These are phyloP conservation scores for Semotilus atromaculatus DNA, from an alignment of 2,797 vertebrate genomes.

Conservation along the genomic window DNA sequence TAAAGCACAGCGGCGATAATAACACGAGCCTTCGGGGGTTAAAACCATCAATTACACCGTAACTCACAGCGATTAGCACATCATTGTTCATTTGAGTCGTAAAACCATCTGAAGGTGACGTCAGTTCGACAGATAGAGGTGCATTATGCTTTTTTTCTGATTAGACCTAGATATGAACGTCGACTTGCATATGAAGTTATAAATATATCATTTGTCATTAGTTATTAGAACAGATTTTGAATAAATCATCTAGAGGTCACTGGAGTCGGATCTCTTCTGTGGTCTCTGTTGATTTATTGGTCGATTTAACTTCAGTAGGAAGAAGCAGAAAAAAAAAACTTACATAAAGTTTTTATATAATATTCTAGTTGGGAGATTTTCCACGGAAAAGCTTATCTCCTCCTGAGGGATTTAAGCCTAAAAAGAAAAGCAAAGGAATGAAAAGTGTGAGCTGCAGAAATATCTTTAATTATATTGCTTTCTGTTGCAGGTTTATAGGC, in stretches of 20 bases:
- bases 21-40: conserved; percentile 75
- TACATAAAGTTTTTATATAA: conserved; percentile 17
- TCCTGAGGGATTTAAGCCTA: neutral
- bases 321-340: neutral
- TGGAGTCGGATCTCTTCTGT: neutral
- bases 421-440: neutral
- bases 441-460: neutral
- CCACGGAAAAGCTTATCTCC: neutral
- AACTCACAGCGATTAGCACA: conserved; percentile 74
- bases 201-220: neutral
- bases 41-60: conserved; percentile 77
- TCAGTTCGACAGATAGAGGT: conserved; percentile 48
- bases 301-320: neutral
- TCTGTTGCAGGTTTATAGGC: conserved; percentile 60
- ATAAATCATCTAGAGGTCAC: neutral
- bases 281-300: neutral
- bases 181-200: neutral
- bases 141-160: conserved; percentile 25
- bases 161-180: neutral
- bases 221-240: too few species aligned
- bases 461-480: conserved; percentile 48
- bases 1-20: conserved; percentile 73
- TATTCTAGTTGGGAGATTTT: neutral
- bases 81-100: conserved; percentile 74
- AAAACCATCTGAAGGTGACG: conserved; percentile 72